Percentiles rank a stretch among this genome's conserved stretches.
Conservation (phyloP, 1,140 invertebrate species). For the Philaenus spumarius region DNA sequence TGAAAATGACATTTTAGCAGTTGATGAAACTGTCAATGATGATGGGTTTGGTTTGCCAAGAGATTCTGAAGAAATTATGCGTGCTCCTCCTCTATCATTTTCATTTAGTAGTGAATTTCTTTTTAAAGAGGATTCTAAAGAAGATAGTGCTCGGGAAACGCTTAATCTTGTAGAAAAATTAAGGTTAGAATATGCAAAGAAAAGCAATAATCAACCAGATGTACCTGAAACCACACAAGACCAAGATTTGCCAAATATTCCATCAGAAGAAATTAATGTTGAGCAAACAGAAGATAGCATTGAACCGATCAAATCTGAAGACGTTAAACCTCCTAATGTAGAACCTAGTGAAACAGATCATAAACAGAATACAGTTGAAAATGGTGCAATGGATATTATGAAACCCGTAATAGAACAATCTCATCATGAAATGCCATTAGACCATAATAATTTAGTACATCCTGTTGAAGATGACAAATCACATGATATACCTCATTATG, state of each 20-base stretch:
- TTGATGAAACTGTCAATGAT: conserved; percentile 51
- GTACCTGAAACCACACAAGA: conserved; percentile 4
- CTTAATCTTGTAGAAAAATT: conserved; percentile 71
- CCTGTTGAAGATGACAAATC: conserved; percentile 11
- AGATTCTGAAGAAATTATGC: conserved; percentile 50
- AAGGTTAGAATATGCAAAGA: conserved; percentile 57
- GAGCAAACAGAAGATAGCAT: not conserved
- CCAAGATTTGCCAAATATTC: not conserved
- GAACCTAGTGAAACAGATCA: conserved; percentile 10
- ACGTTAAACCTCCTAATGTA: conserved; percentile 19
- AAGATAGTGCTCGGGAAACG: conserved; percentile 65
- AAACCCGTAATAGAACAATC: conserved; percentile 19
- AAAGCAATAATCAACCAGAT: conserved; percentile 47
- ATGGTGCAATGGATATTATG: conserved; percentile 14
- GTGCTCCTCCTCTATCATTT: conserved; percentile 50
- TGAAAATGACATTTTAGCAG: conserved; percentile 53
- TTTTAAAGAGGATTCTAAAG: conserved; percentile 72
- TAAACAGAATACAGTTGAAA: conserved; percentile 6
- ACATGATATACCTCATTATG: conserved; percentile 12
- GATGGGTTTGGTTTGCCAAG: conserved; percentile 53
- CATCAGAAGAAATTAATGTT: conserved; percentile 3
- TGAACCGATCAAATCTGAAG: conserved; percentile 14
- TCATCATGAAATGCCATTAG: not conserved
- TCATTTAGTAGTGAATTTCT: conserved; percentile 56
- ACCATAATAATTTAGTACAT: conserved; percentile 9